Base-by-base conservation (phyloP, 2,113 vertebrate species). In the Parus major region DNA sequence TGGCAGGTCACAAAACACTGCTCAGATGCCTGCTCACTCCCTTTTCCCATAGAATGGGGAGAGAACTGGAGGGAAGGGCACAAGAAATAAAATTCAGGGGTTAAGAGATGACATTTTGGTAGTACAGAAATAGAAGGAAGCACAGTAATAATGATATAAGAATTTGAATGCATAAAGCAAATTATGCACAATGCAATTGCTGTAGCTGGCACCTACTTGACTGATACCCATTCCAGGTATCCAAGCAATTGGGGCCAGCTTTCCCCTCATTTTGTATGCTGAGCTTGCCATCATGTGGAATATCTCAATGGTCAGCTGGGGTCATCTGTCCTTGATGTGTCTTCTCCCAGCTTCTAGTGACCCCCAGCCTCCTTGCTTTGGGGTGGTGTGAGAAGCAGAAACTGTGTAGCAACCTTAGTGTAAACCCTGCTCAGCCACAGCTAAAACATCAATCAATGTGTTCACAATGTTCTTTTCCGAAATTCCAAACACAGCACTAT, bases 101-200 rank as follows among this genome's bases (percentile, higher is more conserved):
- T 27, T 44, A 36, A 63, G 55, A 27, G 20, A 68, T 50, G 61
- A 24, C 13, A n/a, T 52, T 81, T 86, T 13, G 59, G 47, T 29
- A 61, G 13, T 69, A 56, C 27, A 33, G 24, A 75, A 81, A 36
- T 16, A 6, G 35, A 75, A 56, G 27, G 27, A 47, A 61, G 73
- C 42, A 4, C 9, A 6, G 2, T 70, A 64, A 44, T 61, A 81
- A 69, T 44, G 23, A n/a, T 25, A 10, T 1, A 69, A 63, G 7
- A 24, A 44, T 50, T 61, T 49, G 19, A 76, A 31, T 49, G 39
- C 63, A 15, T 19, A 33, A 36, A 44, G 16, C 17, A 61, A 55
- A 28, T 68, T 2, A 28, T 42, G 25, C 23, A 29, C 28, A n/a
- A 0, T 69, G 42, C 11, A 49, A 0, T 68, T 75, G n/a, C 39